phyloP scores from a whole-genome alignment of 2,113 vertebrate genomes.

The Ahaetulla prasina region DNA sequence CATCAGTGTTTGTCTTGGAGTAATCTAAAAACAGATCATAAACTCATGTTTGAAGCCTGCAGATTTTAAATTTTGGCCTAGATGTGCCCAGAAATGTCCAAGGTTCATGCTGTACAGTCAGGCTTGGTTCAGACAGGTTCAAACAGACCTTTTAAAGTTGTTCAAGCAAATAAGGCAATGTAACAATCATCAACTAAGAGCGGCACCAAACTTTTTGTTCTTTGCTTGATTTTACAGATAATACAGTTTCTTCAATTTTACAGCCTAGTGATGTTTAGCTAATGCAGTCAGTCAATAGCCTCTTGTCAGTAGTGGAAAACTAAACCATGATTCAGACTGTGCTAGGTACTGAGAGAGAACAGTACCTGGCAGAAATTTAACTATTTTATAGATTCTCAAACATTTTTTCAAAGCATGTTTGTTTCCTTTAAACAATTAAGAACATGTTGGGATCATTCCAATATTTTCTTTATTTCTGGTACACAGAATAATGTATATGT shows the following conservation, averaged over 20 bases:
- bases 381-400: conserved; percentile 32
- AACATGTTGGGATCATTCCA: neutral
- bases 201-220: conserved; percentile 26
- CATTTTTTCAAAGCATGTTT: conserved; percentile 31
- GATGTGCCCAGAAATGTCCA: neutral
- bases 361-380: conserved; percentile 52
- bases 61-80: neutral
- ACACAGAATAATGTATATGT: neutral
- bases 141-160: conserved; percentile 42
- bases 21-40: neutral
- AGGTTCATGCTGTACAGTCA: neutral
- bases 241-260: conserved; percentile 40
- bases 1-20: neutral
- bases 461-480: neutral
- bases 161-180: conserved; percentile 36
- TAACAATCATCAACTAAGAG: conserved; percentile 21
- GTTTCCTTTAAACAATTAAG: conserved; percentile 16
- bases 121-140: conserved; percentile 9
- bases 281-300: neutral
- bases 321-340: conserved; percentile 7
- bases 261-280: conserved; percentile 23
- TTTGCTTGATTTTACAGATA: conserved; percentile 55
- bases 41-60: neutral
- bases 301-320: conserved; percentile 40
- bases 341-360: conserved; percentile 23